Base-by-base conservation (phyloP, 2,797 vertebrate species). In the Anabas testudineus region DNA sequence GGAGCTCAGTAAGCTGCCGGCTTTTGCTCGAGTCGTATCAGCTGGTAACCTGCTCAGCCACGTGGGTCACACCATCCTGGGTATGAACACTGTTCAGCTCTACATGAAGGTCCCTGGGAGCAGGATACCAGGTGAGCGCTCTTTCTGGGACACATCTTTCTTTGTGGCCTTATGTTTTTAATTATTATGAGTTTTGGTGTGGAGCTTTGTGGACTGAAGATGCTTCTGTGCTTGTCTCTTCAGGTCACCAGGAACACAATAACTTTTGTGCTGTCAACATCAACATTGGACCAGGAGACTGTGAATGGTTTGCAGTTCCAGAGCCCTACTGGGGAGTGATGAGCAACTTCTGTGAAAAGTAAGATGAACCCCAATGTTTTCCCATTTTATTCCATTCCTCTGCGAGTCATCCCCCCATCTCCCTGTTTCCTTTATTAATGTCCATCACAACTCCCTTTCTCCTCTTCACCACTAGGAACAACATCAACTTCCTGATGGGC, bases 341-440 rank as follows among this genome's bases (percentile, higher is more conserved):
- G 95, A 99, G 97, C 94, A 96, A 97, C 91, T 99, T 99, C 94
- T 99, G 97, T 95, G 97, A 99, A 93, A 99, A 97, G 98, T 99
- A 95, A 92, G 96, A 56, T 0, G 0, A 2, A 0, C 2, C 0
- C 1, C 3, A 5, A 7, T 19, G 9, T 5, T 54, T 30, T 3
- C 5, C 5, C 21, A 12, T 12, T 3, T 8, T 7, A 7, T 37
- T n/a, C 9, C 30, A 34, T 42, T 10, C 26, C 30, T 43, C 15
- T 14, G 2, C 3, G 26, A 19, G 2, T 39, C 3, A 2, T 19
- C 7, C 2, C 18, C 3, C n/a, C n/a, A n/a, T n/a, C n/a, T 32
- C 19, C 4, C 36, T 14, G 12, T 14, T 26, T 1, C 14, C 9
- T 26, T 12, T 9, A 7, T 1, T 22, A 5, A 1, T 42, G 1